Percentiles rank a stretch among this genome's conserved stretches.
These are phyloP conservation scores for Zaprionus ghesquierei DNA, from an alignment of 1,140 invertebrate genomes.

Conservation along the genomic window DNA sequence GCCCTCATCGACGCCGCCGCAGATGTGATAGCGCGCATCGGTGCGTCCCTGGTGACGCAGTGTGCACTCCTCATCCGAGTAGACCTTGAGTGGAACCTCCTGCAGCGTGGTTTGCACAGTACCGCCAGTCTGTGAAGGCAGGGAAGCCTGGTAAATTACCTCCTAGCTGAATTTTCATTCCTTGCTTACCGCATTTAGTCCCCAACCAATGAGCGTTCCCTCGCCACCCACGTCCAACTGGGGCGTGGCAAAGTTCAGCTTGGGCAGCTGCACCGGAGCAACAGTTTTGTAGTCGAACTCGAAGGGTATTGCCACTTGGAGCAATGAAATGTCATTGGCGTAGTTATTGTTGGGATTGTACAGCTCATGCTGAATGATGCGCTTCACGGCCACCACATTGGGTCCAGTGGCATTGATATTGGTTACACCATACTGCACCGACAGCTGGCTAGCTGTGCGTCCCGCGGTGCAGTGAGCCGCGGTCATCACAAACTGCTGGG, in stretches of 20 bases:
- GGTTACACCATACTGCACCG: constrained; percentile 65
- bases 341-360: constrained; percentile 63
- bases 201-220: constrained; percentile 75
- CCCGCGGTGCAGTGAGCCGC: constrained; percentile 85
- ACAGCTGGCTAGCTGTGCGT: constrained; percentile 26
- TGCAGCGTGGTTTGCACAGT: constrained; percentile 67
- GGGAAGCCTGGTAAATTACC: background rate
- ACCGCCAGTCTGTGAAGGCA: constrained; percentile 71
- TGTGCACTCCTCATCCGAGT: constrained; percentile 75
- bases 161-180: background rate
- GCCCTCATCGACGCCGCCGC: constrained; percentile 82
- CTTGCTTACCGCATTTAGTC: constrained; percentile 60
- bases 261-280: constrained; percentile 57
- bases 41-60: constrained; percentile 51
- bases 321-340: constrained; percentile 71
- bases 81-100: constrained; percentile 78
- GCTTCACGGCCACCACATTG: constrained; percentile 62
- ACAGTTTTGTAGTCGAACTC: constrained; percentile 56
- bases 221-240: constrained; percentile 50
- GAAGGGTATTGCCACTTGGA: constrained; percentile 56
- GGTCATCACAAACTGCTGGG: constrained; percentile 84
- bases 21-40: constrained; percentile 74
- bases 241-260: constrained; percentile 46
- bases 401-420: constrained; percentile 46
- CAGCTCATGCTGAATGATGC: constrained; percentile 71